Conservation (phyloP, 2,113 vertebrate genomes). For the Ciconia boyciana region DNA sequence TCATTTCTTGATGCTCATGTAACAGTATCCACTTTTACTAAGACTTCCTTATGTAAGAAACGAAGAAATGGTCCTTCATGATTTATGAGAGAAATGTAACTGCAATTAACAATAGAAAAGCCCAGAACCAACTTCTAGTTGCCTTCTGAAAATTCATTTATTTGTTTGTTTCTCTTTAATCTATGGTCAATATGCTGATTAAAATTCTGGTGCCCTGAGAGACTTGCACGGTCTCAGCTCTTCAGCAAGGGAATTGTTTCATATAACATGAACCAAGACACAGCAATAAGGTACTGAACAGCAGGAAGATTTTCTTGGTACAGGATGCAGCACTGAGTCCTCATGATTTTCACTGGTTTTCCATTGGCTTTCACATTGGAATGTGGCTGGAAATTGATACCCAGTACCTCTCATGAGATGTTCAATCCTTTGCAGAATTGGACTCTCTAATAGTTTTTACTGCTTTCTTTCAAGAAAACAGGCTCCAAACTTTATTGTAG, state of each 20-base stretch:
- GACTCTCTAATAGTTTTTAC: not conserved
- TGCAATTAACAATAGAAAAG: not conserved
- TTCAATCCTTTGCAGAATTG: not conserved
- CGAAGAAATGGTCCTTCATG: not conserved
- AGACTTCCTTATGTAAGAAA: not conserved
- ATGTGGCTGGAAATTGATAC: not conserved
- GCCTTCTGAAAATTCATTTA: not conserved
- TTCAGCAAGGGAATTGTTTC: not conserved
- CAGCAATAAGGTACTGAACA: not conserved
- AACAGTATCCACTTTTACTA: not conserved
- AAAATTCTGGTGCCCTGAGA: not conserved
- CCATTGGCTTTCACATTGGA: not conserved
- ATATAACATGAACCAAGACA: not conserved
- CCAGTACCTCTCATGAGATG: not conserved
- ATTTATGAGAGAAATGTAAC: not conserved
- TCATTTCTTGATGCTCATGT: not conserved
- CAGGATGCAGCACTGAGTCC: not conserved
- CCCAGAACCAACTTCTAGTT: not conserved
- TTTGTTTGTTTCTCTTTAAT: not conserved
- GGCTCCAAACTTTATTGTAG: slow-evolving; percentile 45
- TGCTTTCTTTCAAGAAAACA: slow-evolving; percentile 49
- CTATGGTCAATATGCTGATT: not conserved
- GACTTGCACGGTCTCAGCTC: not conserved
- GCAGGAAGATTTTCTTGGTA: not conserved
- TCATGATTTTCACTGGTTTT: not conserved